Evolutionary conservation across 2,113 vertebrate species (phyloP), one percentile per base, ranked within the genome.

Genomic region (Psilopogon haemacephalus): DNA sequence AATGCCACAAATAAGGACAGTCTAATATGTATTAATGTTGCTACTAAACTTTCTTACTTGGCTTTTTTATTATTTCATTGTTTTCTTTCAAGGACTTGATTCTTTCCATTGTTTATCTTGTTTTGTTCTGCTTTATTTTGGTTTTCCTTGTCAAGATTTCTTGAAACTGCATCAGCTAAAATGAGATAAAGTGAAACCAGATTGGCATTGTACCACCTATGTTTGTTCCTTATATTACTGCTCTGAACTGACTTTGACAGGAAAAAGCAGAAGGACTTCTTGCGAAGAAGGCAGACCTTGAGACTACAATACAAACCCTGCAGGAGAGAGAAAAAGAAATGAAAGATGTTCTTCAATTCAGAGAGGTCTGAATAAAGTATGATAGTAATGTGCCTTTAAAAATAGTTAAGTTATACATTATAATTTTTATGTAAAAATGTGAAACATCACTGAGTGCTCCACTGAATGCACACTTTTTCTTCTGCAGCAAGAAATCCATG

Each of bases 401-500:
- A 69, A 28, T 28, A 33, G 11, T 73, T 63, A 52, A 12, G 32
- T 79, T 74, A 30, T 13, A 44, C 9, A 2, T 63, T n/a, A 13
- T 71, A 32, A 14, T 8, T 69, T 69, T 4, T 21, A 4, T 63
- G 7, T 20, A 44, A 56, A 64, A 77, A 80, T 23, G 21, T 23
- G 23, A 48, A 21, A 13, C 9, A 28, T 6, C 4, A 7, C 18
- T 27, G 27, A 54, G 28, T 54, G 27, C 17, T 72, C 40, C 27
- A 28, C 23, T n/a, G 42, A 46, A 1, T 70, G 35, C 35, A 77
- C 42, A 33, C 37, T 73, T 95, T 96, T 95, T 89, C 40, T 94
- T 94, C 94, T 94, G 32, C 92, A 99, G 99, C 96, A 96, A 71
- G 96, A 98, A 97, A 74, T 98, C 65, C 80, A 94, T 87, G 93